Base-by-base conservation (phyloP, 2,888 invertebrate genomes). In the Acleris holmiana region DNA sequence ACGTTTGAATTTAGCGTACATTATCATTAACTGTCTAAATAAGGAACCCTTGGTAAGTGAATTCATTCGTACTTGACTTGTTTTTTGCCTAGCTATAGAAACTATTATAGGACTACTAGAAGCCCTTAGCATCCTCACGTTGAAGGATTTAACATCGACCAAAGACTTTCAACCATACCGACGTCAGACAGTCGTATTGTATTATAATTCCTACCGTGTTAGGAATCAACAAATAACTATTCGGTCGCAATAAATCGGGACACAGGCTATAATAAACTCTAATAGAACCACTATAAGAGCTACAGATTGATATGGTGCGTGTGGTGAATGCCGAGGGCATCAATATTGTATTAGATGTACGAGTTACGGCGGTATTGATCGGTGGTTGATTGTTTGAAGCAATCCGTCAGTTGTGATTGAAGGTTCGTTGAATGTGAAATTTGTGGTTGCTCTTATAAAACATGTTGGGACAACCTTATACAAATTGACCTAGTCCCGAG, bases 191-290 rank as follows among this genome's bases (percentile, higher is more conserved):
- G 54, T 54, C 49, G 48, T 56, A 70, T 69, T 70, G 70, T 70
- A 70, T 70, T 69, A 64, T 69, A 70, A 70, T 69, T 56, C 54
- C 41, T 15, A 10, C 66, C 69, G 67, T 67, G 69, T 67, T 47
- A 53, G 66, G 69, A 67, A 67, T 67, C 51, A 47, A 55, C 68
- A 66, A 68, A 59, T 68, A 66, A 58, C 59, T 49, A 61, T 50
- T 25, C 48, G 35, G 63, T 59, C 64, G 57, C 67, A 64, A 67
- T 67, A 67, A 60, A 65, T 67, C 29, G n/a, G 44, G n/a, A 13
- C 5, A 25, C 49, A 55, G 23, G 2, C 41, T 13, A 53, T 40
- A 47, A 23, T 41, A 48, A 25, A 64, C 64, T 23, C 50, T 48
- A 58, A 17, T 23, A 19, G 13, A 4, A n/a, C 4, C 19, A 25